Base-by-base conservation (phyloP, 2,797 vertebrate genomes). In the Helostoma temminkii region DNA sequence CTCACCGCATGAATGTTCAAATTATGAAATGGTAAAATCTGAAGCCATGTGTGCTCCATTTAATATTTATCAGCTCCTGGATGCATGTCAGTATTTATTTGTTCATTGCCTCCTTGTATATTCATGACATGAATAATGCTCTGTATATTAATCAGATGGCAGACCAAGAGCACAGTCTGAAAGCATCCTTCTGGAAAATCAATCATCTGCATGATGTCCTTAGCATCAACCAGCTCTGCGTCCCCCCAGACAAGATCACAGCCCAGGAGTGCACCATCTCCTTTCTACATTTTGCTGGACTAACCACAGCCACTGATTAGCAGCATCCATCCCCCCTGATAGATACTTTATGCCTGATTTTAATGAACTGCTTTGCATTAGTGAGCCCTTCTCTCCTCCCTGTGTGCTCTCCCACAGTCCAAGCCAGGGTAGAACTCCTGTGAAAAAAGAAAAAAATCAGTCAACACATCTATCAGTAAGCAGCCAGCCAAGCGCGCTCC, bases 391-490 rank as follows among this genome's bases (percentile, higher is more conserved):
- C 79, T 71, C 56, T 64, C 69, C 59, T 73, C 75, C 76, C 82
- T 53, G 49, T 74, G 36, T 86, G 79, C 82, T 70, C 75, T 83
- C 86, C 76, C 19, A 67, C 82, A 75, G 83, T 81, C 81, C 71
- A 82, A 81, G 76, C 28, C 80, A 47, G 69, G 69, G 53, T 61
- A 71, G 43, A 69, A 70, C 84, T 81, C 75, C 80, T 70, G 85
- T 75, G 67, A 55, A 30, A 22, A 57, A 54, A 80, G 19, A 61
- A 63, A 41, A 79, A 90, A 77, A 78, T 85, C 72, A 84, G 85
- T 88, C 88, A 90, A 90, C 91, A 90, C 90, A 90, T 92, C 88
- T 89, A 86, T 91, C 85, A 85, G 86, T 69, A 76, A 91, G 90
- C 90, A 91, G 89, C 85, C 83, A 84, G 89, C 85, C 81, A 77